Conservation (phyloP, 2,888 invertebrate genomes). For the Philonicus albiceps region DNA sequence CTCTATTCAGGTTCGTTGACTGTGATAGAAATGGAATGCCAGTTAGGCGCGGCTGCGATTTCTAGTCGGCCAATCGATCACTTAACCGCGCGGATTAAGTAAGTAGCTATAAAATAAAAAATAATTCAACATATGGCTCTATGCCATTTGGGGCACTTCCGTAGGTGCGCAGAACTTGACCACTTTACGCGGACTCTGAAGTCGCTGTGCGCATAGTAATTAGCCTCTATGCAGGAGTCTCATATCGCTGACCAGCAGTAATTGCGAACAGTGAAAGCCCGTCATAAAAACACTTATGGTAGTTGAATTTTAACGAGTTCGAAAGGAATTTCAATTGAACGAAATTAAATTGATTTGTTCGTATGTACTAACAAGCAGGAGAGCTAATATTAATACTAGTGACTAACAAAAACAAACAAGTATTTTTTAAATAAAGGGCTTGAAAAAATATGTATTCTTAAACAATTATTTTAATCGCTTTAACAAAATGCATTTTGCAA, state of each 20-base stretch:
- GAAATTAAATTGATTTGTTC: slow-evolving; percentile 21
- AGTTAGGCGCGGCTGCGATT: slow-evolving; percentile 29
- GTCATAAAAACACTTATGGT: not conserved
- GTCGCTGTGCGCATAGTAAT: not conserved
- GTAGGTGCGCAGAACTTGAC: slow-evolving; percentile 28
- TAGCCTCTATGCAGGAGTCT: not conserved
- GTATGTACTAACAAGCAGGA: not conserved
- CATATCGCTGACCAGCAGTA: not conserved
- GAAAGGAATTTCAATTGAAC: slow-evolving; percentile 45
- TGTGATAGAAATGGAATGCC: slow-evolving; percentile 27
- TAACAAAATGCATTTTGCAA: no score
- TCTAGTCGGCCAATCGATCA: slow-evolving; percentile 15
- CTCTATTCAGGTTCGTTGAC: slow-evolving; percentile 36
- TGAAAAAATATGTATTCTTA: no score
- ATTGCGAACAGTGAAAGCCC: not conserved
- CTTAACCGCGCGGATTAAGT: not conserved
- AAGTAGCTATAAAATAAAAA: not conserved
- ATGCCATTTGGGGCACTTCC: slow-evolving; percentile 26
- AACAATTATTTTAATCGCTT: no score
- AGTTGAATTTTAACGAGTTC: not conserved
- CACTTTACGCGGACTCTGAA: not conserved
- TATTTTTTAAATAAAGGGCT: not conserved
- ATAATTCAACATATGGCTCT: not conserved
- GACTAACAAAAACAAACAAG: not conserved
- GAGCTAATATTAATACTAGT: not conserved